These are phyloP conservation scores for Eulemur coronatus DNA, from an alignment of 2,797 vertebrate species.

Conservation along the genomic window DNA sequence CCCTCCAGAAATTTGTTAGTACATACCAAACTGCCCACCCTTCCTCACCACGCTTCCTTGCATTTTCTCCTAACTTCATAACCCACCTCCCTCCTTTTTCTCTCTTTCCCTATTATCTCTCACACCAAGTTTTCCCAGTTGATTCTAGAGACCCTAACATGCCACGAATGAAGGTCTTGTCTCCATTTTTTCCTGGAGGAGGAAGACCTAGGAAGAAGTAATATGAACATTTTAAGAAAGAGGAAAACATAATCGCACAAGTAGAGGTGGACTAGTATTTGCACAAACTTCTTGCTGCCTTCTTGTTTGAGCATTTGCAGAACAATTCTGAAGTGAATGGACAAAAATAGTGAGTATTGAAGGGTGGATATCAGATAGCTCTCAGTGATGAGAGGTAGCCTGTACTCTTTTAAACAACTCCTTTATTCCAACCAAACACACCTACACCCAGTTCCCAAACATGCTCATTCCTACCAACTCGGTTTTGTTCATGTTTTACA, in stretches of 20 bases:
- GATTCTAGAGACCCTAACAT: neutral
- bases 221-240: neutral
- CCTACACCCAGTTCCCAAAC: neutral
- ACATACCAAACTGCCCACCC: neutral
- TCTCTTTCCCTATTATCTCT: neutral
- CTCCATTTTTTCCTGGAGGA: neutral
- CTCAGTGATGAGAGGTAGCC: neutral
- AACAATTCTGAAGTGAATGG: neutral
- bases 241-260: neutral
- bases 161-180: neutral
- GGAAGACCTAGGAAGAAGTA: neutral
- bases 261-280: neutral
- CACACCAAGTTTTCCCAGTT: neutral
- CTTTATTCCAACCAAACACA: neutral
- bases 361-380: neutral
- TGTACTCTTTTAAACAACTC: neutral
- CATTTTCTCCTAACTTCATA: neutral
- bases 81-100: neutral
- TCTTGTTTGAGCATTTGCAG: neutral
- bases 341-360: neutral
- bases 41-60: neutral
- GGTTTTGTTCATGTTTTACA: neutral
- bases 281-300: neutral
- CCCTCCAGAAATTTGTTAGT: neutral
- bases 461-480: neutral